A percentile compares a stretch with the other conserved stretches of the same genome.
These are phyloP conservation scores for Gouania willdenowi DNA, from an alignment of 2,797 vertebrate genomes.

Conservation along the genomic window DNA sequence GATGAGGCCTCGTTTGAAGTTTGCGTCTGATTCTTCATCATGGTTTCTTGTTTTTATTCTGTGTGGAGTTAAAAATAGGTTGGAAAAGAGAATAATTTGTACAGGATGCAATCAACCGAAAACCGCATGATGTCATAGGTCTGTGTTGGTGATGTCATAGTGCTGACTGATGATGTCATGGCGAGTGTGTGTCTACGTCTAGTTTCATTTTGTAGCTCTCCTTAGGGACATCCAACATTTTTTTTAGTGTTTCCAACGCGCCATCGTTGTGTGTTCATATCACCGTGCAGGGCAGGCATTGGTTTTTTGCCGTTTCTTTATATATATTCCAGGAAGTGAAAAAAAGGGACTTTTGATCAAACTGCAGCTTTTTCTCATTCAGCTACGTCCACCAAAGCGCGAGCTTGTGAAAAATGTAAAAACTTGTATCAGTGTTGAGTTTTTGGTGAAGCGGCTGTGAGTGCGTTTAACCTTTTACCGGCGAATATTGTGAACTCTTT, in stretches of 20 bases:
- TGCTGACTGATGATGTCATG: slow-evolving; percentile 70
- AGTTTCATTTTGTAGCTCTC: slow-evolving; percentile 39
- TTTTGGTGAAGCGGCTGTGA: slow-evolving; percentile 7
- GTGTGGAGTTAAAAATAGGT: slow-evolving; percentile 62
- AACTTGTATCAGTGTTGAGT: slow-evolving; percentile 18
- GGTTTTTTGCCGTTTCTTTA: no score
- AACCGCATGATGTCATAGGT: slow-evolving; percentile 69
- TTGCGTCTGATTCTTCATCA: slow-evolving; percentile 26
- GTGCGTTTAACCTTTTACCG: background rate
- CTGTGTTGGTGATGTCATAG: slow-evolving; percentile 69
- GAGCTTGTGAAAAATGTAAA: slow-evolving; percentile 26
- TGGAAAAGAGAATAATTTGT: slow-evolving; percentile 38
- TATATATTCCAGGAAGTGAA: slow-evolving; percentile 2
- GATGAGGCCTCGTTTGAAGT: slow-evolving; percentile 16
- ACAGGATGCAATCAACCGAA: slow-evolving; percentile 67
- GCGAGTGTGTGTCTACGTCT: slow-evolving; percentile 60
- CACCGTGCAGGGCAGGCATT: no score
- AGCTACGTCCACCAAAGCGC: slow-evolving; percentile 56
- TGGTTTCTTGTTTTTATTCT: slow-evolving; percentile 47
- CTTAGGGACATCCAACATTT: slow-evolving; percentile 61
- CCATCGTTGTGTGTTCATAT: slow-evolving; percentile 50
- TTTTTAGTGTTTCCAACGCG: slow-evolving; percentile 23
- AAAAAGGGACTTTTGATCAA: slow-evolving; percentile 9
- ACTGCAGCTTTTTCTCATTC: slow-evolving; percentile 31
- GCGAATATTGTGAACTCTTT: background rate